phyloP scores from a whole-genome alignment of 1,140 invertebrate genomes.

The Himalopsyche phryganea region DNA sequence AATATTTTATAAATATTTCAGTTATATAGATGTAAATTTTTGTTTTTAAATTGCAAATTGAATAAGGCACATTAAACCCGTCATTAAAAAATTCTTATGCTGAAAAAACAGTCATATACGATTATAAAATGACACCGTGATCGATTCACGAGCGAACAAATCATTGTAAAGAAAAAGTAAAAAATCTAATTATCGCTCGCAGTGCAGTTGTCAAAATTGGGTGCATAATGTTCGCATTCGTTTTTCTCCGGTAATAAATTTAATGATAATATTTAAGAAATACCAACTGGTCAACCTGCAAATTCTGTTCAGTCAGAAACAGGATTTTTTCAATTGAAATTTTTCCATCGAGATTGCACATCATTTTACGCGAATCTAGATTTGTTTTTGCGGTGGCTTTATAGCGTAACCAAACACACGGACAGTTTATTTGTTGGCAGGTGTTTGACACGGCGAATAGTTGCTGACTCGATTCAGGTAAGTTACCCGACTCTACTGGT shows the following conservation, averaged over 20 bases:
- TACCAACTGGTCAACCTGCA: not conserved
- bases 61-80: too few relatives aligned
- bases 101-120: not conserved
- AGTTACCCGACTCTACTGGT: slow-evolving; percentile 12
- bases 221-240: not conserved
- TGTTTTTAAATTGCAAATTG: too few relatives aligned
- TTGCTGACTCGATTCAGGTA: slow-evolving; percentile 19
- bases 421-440: not conserved
- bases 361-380: not conserved
- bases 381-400: not conserved
- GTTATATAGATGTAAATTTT: too few relatives aligned
- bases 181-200: not conserved
- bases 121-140: too few relatives aligned
- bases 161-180: not conserved
- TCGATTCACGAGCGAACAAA: too few relatives aligned
- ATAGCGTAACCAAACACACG: not conserved
- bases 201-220: not conserved
- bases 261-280: not conserved
- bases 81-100: too few relatives aligned
- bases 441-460: not conserved
- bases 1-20: too few relatives aligned
- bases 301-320: too few relatives aligned
- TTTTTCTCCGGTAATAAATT: not conserved
- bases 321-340: too few relatives aligned
- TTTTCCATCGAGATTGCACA: not conserved